These are phyloP conservation scores for Vanacampus margaritifer DNA, from an alignment of 2,113 vertebrate species.

Conservation along the genomic window DNA sequence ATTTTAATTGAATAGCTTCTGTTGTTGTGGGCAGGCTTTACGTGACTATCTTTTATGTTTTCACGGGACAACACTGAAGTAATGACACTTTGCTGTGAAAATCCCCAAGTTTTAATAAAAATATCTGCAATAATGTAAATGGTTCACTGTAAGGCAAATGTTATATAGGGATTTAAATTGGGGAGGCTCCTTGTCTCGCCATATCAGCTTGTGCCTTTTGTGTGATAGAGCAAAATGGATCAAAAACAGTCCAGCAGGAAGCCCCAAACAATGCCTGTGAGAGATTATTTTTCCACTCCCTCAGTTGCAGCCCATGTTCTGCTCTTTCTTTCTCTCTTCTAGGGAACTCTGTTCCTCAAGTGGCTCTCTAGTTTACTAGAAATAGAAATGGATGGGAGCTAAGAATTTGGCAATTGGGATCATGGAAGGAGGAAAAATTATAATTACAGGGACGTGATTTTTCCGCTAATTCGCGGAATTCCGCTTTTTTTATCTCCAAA, in stretches of 20 bases:
- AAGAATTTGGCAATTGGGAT: neutral
- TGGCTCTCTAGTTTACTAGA: neutral
- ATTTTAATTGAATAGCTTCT: neutral
- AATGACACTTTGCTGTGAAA: neutral
- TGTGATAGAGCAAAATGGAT: neutral
- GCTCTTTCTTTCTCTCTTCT: neutral
- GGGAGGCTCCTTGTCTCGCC: slow-evolving; percentile 2
- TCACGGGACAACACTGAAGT: neutral
- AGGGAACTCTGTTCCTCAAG: neutral
- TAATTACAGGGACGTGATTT: no score
- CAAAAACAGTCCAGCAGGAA: slow-evolving; percentile 43
- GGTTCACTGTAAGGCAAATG: neutral
- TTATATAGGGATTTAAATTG: neutral
- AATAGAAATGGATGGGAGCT: neutral
- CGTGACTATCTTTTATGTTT: neutral
- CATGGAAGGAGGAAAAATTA: neutral
- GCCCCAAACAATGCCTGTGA: slow-evolving; percentile 41
- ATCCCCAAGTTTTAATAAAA: neutral
- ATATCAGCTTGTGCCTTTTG: slow-evolving; percentile 30
- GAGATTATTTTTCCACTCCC: slow-evolving; percentile 19
- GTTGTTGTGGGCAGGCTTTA: neutral
- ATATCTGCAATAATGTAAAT: neutral
- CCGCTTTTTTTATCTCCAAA: no score
- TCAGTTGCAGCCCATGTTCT: neutral
- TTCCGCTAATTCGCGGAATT: neutral